Evolutionary conservation across 1,140 invertebrate genomes (phyloP).

Genomic region (Macrotrachela quadricornifera): DNA sequence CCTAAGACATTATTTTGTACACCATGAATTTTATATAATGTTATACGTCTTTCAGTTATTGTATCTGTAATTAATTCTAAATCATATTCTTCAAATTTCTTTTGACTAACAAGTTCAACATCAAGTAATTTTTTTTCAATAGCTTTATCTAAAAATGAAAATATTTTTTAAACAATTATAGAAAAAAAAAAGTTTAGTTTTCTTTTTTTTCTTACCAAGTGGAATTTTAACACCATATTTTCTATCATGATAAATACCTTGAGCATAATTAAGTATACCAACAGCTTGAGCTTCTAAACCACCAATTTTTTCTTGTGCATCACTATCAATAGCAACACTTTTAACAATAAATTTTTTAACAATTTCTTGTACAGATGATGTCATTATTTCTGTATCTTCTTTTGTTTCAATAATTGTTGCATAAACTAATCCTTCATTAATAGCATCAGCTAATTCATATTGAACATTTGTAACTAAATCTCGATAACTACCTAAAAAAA

Average conservation of each 20-base stretch:
- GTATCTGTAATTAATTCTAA: slow-evolving; percentile 8
- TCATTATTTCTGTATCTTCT: not conserved
- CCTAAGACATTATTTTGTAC: not conserved
- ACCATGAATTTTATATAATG: not conserved
- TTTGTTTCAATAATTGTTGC: slow-evolving; percentile 6
- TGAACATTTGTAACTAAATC: slow-evolving; percentile 5
- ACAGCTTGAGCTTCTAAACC: slow-evolving; percentile 7
- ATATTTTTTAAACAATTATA: too few relatives aligned
- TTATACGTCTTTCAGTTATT: slow-evolving; percentile 2
- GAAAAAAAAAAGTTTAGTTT: too few relatives aligned
- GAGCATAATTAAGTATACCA: slow-evolving; percentile 8
- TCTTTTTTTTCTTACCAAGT: too few relatives aligned
- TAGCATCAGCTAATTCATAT: slow-evolving; percentile 6
- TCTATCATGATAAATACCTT: slow-evolving; percentile 7
- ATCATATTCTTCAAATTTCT: not conserved
- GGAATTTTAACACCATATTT: not conserved
- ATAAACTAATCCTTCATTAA: slow-evolving; percentile 8
- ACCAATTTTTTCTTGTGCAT: not conserved
- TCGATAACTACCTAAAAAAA: not conserved
- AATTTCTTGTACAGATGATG: slow-evolving; percentile 2
- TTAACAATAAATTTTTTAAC: slow-evolving; percentile 6
- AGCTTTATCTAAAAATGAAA: slow-evolving; percentile 3
- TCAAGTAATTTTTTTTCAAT: not conserved
- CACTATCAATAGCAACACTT: slow-evolving; percentile 4
- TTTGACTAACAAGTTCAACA: too few relatives aligned